Percentiles rank a stretch among this genome's conserved stretches.
phyloP scores from a whole-genome alignment of 2,797 vertebrate species.

The Leptodactylus fallax region DNA sequence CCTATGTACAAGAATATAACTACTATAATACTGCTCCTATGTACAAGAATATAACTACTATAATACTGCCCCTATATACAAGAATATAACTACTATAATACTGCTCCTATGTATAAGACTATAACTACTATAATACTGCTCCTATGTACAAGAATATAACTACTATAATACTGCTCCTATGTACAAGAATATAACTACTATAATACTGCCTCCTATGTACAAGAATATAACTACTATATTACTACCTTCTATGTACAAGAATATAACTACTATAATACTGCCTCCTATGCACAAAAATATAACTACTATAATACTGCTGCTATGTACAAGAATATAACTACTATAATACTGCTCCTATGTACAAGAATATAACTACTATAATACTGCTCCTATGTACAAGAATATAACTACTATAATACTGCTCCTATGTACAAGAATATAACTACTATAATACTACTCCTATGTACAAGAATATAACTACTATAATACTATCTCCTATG shows the following conservation, averaged over 20 bases:
- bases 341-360: not conserved
- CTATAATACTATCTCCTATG: not conserved
- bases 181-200: not conserved
- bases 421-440: not conserved
- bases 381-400: not conserved
- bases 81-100: constrained; percentile 10
- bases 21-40: not conserved
- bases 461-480: constrained; percentile 6
- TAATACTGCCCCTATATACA: not conserved
- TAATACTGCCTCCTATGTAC: not conserved
- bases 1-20: not conserved
- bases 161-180: not conserved
- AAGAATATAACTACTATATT: not conserved
- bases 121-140: constrained; percentile 3
- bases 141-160: constrained; percentile 1
- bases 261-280: not conserved
- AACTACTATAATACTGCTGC: constrained; percentile 1
- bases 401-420: not conserved
- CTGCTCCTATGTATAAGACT: not conserved
- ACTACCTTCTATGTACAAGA: not conserved
- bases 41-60: not conserved
- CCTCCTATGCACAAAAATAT: not conserved
- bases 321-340: constrained; percentile 6
- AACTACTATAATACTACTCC: not conserved
- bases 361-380: not conserved